phyloP scores from a whole-genome alignment of 2,113 vertebrate genomes.

The Xerus inauris region DNA sequence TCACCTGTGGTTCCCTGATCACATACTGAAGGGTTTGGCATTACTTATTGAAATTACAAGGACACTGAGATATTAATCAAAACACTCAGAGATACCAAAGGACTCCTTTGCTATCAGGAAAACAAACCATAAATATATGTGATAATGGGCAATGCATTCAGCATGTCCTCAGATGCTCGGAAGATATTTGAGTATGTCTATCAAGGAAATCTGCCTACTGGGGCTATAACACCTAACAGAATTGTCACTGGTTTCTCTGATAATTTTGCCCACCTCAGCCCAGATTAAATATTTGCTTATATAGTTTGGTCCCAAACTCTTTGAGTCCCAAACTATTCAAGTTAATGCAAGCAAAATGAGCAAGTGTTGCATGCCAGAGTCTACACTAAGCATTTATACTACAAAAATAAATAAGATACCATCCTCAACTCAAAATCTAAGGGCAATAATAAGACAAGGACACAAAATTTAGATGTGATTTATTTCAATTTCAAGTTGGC shows the following conservation, averaged over 20 bases:
- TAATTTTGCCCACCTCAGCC: background rate
- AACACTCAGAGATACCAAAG: background rate
- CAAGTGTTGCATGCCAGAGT: background rate
- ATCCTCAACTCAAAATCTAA: background rate
- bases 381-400: background rate
- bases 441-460: background rate
- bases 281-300: background rate
- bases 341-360: background rate
- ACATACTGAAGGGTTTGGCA: background rate
- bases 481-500: background rate
- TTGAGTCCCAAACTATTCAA: background rate
- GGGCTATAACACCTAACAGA: background rate
- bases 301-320: background rate
- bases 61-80: background rate
- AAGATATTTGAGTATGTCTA: background rate
- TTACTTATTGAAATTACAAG: background rate
- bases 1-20: background rate
- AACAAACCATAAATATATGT: background rate
- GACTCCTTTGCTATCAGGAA: background rate
- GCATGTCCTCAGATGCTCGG: no score
- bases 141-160: background rate
- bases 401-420: background rate
- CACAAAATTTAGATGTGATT: constrained; percentile 18
- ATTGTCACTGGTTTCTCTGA: background rate
- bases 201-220: background rate